A percentile compares a stretch with the other conserved stretches of the same genome.
Conservation (phyloP, 2,888 invertebrate genomes). For the Bombylius discolor region DNA sequence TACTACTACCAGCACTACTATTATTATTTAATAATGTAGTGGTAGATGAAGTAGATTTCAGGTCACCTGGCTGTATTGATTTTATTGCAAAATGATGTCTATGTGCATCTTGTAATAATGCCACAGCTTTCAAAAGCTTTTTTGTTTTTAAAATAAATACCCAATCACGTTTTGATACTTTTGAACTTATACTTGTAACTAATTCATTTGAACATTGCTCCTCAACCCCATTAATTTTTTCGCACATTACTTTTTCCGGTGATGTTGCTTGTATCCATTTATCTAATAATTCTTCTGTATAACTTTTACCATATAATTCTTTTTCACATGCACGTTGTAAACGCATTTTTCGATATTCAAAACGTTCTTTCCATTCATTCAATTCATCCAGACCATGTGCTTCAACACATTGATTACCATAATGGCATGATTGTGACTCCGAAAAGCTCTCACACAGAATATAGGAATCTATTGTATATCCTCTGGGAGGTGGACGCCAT, state of each 20-base stretch:
- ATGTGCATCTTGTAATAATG: conserved; percentile 55
- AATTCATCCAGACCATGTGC: conserved; percentile 61
- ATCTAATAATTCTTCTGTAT: conserved; percentile 50
- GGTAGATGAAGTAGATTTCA: background rate
- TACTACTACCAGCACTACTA: no score
- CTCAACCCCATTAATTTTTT: conserved; percentile 46
- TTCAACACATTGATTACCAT: conserved; percentile 58
- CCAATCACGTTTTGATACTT: conserved; percentile 48
- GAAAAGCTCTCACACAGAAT: conserved; percentile 47
- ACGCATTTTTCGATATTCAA: conserved; percentile 51
- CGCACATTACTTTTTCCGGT: conserved; percentile 49
- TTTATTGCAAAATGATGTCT: conserved; percentile 52
- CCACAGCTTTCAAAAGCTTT: conserved; percentile 45
- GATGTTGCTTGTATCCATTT: conserved; percentile 48
- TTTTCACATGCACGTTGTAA: conserved; percentile 51
- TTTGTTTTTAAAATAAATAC: conserved; percentile 43
- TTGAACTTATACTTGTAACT: conserved; percentile 47
- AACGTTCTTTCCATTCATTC: conserved; percentile 59
- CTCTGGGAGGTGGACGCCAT: conserved; percentile 55
- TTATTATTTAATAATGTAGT: background rate
- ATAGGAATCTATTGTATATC: conserved; percentile 51
- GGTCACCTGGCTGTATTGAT: conserved; percentile 32
- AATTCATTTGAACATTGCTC: conserved; percentile 46
- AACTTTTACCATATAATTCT: conserved; percentile 48
- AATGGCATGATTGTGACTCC: conserved; percentile 46